Conservation (phyloP, 2,113 vertebrate species). For the Lethenteron reissneri region DNA sequence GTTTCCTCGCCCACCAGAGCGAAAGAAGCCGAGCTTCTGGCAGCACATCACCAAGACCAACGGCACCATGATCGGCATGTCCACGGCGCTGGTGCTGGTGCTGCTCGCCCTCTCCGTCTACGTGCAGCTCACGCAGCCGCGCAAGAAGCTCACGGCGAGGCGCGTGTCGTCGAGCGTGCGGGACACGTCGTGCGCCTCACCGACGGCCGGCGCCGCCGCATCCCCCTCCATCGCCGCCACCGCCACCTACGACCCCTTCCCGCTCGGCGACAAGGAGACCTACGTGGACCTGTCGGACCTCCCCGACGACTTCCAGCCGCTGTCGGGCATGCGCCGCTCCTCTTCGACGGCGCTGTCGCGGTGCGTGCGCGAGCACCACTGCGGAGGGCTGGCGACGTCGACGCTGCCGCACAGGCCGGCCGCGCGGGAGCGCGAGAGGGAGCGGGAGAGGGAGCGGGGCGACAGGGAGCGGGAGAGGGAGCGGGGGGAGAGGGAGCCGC, state of each 20-base stretch:
- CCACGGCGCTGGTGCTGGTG: conserved; percentile 80
- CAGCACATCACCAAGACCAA: conserved; percentile 97
- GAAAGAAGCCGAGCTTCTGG: conserved; percentile 69
- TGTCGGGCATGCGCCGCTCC: neutral
- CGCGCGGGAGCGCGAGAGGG: neutral
- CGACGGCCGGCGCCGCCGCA: no score
- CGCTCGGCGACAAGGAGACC: neutral
- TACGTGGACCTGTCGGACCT: neutral
- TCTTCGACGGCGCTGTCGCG: neutral
- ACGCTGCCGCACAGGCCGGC: neutral
- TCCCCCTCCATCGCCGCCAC: neutral
- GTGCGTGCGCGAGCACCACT: neutral
- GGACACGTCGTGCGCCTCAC: conserved; percentile 6
- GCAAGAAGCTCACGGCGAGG: conserved; percentile 78
- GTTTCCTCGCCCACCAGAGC: conserved; percentile 28
- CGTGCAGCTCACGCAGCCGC: conserved; percentile 93
- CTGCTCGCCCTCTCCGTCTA: conserved; percentile 76
- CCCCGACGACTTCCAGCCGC: neutral
- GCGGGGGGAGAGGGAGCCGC: no score
- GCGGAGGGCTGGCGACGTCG: neutral
- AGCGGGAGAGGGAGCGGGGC: neutral
- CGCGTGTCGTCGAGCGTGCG: neutral
- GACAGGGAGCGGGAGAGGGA: neutral
- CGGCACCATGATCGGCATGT: conserved; percentile 77
- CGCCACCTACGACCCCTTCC: neutral